phyloP scores from a whole-genome alignment of 2,888 invertebrate species.

The Drosophila crucigera region DNA sequence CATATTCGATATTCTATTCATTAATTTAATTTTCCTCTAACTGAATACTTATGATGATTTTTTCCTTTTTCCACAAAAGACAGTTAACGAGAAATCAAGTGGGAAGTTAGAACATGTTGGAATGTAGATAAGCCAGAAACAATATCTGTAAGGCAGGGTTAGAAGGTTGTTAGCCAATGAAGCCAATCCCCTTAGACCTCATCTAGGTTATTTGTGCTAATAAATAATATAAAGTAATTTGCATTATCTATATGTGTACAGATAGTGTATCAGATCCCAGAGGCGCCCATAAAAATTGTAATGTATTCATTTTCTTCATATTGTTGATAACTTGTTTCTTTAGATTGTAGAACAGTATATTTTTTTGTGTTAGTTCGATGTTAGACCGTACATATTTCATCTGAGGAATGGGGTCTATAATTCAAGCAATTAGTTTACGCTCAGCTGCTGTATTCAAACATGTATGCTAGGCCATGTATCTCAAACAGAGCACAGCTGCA shows the following conservation, averaged over 20 bases:
- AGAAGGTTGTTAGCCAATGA: background rate
- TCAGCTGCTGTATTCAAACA: constrained; percentile 7
- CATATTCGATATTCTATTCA: background rate
- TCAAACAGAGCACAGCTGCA: background rate
- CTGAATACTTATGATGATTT: background rate
- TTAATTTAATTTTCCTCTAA: background rate
- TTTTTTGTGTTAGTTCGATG: background rate
- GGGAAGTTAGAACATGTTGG: background rate
- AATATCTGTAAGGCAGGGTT: background rate
- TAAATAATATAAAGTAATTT: background rate
- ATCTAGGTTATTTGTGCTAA: background rate
- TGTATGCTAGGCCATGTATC: background rate
- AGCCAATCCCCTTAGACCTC: background rate
- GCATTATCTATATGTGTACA: too few relatives aligned
- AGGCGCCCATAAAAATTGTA: background rate
- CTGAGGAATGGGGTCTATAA: background rate
- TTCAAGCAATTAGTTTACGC: background rate
- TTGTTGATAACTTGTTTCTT: background rate
- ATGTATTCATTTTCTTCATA: background rate
- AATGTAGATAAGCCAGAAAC: background rate
- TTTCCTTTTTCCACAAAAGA: background rate
- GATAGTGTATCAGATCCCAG: background rate
- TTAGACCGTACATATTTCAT: background rate
- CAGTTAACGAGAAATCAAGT: background rate
- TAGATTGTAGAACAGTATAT: background rate